Evolutionary conservation across 2,888 invertebrate genomes (phyloP).

Genomic region (Oxystoma pomonae): DNA sequence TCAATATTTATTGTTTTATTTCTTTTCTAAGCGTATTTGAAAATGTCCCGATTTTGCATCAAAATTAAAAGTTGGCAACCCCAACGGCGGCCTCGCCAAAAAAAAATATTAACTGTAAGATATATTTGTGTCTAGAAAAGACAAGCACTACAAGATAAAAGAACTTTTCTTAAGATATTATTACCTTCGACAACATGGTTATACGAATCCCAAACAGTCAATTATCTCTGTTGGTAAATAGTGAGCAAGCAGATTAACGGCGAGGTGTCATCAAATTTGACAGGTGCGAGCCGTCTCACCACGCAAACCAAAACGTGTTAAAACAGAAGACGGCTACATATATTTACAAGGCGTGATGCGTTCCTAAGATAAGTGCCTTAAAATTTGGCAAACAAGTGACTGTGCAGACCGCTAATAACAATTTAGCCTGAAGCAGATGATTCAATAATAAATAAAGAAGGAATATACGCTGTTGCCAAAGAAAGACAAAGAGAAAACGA

Average conservation of each 20-base stretch:
- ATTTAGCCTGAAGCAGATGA: not conserved
- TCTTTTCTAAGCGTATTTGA: too few relatives aligned
- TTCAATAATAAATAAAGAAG: not conserved
- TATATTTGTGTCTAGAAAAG: too few relatives aligned
- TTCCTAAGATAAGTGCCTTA: conserved; percentile 8
- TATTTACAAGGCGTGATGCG: conserved; percentile 16
- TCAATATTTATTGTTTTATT: too few relatives aligned
- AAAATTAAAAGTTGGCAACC: too few relatives aligned
- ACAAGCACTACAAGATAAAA: too few relatives aligned
- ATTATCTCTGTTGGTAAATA: conserved; percentile 8
- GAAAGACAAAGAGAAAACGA: conserved; percentile 17
- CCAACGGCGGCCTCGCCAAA: too few relatives aligned
- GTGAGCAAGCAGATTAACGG: not conserved
- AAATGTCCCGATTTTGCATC: too few relatives aligned
- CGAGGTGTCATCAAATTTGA: not conserved
- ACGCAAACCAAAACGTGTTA: conserved; percentile 7
- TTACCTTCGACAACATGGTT: too few relatives aligned
- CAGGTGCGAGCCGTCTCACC: conserved; percentile 8
- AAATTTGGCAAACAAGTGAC: not conserved
- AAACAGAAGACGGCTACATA: conserved; percentile 13
- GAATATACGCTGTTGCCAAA: conserved; percentile 10
- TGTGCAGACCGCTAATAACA: not conserved
- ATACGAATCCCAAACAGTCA: too few relatives aligned
- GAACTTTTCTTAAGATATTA: too few relatives aligned
- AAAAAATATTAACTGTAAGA: too few relatives aligned